Base-by-base conservation (phyloP, 2,888 invertebrate species). In the Dryobota labecula region DNA sequence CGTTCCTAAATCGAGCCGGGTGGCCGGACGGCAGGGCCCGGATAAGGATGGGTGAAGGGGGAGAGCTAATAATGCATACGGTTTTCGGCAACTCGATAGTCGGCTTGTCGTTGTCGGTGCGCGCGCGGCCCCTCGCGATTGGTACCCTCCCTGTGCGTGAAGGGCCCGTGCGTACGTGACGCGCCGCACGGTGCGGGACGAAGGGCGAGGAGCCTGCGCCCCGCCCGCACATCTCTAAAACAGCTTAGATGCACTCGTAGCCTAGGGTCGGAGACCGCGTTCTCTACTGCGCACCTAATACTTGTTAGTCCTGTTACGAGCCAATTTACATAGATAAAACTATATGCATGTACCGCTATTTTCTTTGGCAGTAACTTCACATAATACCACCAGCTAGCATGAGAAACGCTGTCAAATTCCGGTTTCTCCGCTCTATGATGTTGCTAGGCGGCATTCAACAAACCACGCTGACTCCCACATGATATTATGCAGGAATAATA, bases 131-230 rank as follows among this genome's bases (percentile, higher is more conserved):
- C 91, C 91, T 90, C 90, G 87, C 88, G 67, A 71, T 80, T 76
- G 78, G 82, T 86, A 83, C 84, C 88, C 89, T 90, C 91, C 85
- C 87, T 87, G 81, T 91, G 90, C 90, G 92, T 90, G 84, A 87
- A 92, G 92, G 93, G 92, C 90, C 88, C 87, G 86, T 90, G 93
- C 92, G 93, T 94, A 94, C 94, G 94, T 95, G 95, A 93, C 92
- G 92, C 90, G 86, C 84, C 88, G 85, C 91, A 87, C 83, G 74
- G 61, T 58, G 88, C 84, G 90, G 87, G 86, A 87, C 87, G 89
- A 87, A 89, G 89, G 90, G 88, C 86, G 90, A 86, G 83, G 81
- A 80, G 85, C 79, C 72, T 84, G 77, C 72, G 86, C 90, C 88
- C 91, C 90, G 86, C 92, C 92, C 93, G 92, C 91, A 87, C 92